Evolutionary conservation across 1,140 invertebrate genomes (phyloP), one percentile per base, ranked within the genome.

Genomic region (Temnothorax nylanderi): DNA sequence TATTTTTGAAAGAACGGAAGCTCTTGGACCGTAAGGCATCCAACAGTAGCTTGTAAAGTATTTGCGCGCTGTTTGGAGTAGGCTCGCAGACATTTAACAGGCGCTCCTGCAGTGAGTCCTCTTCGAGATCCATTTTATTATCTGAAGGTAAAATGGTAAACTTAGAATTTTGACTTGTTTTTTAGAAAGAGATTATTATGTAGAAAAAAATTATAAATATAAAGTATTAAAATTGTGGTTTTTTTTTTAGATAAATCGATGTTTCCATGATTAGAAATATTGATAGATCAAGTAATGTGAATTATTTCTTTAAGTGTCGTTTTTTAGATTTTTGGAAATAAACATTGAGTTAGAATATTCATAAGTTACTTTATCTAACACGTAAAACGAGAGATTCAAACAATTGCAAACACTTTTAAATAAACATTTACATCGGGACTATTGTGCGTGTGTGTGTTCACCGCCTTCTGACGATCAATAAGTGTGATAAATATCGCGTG

Each of bases 1-100:
- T 90, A 80, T 93, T 95, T 60, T 95, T 95, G 90, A 96, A 96
- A 0, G 93, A 94, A 18, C 86, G 89, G 51, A 94, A 93, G 54
- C 96, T 95, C 54, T 93, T 95, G 4, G 93, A 93, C 0, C 93
- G 93, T 18, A 96, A 88, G 4, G 95, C 94, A 3, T 94, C 94
- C 65, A 95, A 90, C 0, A 96, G 91, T 64, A 95, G 62, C 4
- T 44, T 87, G 34, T 92, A 88, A 1, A 89, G n/a, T 1, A 44
- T 10, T 49, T 80, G 41, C 0, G 37, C 54, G 8, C 0, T 67
- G 2, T 7, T 18, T 3, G n/a, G 5, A 11, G 49, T 62, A 21
- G 47, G 1, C 18, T 65, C 82, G 8, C 76, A 74, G 5, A 81
- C 64, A 6, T 72, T 65, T 16, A 91, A 37, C 8, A 89, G 47